These are phyloP conservation scores for Propithecus perrieri DNA, from an alignment of 2,797 vertebrate genomes.

Conservation along the genomic window DNA sequence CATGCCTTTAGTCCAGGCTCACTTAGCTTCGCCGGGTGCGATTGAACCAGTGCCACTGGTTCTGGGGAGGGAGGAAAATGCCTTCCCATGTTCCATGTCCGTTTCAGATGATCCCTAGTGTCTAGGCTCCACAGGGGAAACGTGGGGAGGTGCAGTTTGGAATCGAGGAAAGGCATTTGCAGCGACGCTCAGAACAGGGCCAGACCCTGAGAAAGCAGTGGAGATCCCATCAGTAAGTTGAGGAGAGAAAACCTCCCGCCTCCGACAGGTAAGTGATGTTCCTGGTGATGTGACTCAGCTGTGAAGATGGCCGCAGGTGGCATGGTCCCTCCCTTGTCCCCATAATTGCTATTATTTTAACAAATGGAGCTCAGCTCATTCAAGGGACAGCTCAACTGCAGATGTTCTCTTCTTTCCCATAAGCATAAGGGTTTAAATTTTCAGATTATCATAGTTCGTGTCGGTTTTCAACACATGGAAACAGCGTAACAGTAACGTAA, in stretches of 20 bases:
- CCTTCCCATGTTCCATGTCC: neutral
- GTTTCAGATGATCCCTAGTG: neutral
- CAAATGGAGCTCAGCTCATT: neutral
- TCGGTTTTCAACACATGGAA: neutral
- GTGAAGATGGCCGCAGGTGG: neutral
- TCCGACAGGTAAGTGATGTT: neutral
- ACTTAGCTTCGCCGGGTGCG: too few relatives aligned
- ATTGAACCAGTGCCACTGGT: neutral
- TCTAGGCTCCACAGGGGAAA: neutral
- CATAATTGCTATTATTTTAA: neutral
- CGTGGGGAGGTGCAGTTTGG: fast-evolving
- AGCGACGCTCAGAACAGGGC: neutral
- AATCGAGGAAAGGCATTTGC: neutral
- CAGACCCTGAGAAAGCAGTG: neutral
- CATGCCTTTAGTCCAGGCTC: neutral
- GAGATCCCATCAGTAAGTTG: neutral
- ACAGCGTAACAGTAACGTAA: neutral
- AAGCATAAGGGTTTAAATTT: neutral
- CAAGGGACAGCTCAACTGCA: neutral
- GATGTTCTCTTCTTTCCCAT: neutral
- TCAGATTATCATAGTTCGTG: neutral
- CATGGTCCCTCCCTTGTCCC: neutral
- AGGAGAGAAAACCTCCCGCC: neutral
- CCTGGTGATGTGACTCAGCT: neutral
- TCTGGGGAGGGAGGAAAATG: neutral